A percentile compares a stretch with the other conserved stretches of the same genome.
Evolutionary conservation across 2,113 vertebrate genomes (phyloP).

Genomic region (Anser brachyrhynchus): DNA sequence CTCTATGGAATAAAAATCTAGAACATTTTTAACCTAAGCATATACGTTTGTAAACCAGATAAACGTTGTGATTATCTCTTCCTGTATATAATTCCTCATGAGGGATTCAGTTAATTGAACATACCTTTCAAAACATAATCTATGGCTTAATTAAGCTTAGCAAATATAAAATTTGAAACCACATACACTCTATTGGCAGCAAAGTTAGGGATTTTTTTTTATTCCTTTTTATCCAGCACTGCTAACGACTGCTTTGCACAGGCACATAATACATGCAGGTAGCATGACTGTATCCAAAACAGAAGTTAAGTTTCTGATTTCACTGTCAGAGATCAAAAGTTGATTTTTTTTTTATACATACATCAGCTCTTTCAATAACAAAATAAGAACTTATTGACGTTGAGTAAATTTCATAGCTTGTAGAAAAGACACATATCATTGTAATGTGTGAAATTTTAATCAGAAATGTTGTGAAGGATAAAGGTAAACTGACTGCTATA

Average conservation of each 20-base stretch:
- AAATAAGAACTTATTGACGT: conserved; percentile 83
- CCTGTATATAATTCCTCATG: conserved; percentile 92
- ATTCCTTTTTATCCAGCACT: conserved; percentile 81
- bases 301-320: conserved; percentile 87
- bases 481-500: conserved; percentile 92
- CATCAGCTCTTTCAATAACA: conserved; percentile 84
- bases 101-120: conserved; percentile 96
- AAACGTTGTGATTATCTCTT: conserved; percentile 97
- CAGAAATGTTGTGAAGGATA: conserved; percentile 95
- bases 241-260: conserved; percentile 86
- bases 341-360: conserved; percentile 73
- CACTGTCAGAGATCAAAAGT: conserved; percentile 81
- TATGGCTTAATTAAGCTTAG: conserved; percentile 99
- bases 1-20: conserved; percentile 79
- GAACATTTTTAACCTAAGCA: conserved; percentile 93
- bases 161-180: conserved; percentile 96
- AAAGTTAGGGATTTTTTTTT: conserved; percentile 87
- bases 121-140: conserved; percentile 98
- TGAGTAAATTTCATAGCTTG: conserved; percentile 92
- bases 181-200: conserved; percentile 83
- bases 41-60: conserved; percentile 96
- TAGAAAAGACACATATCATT: conserved; percentile 92
- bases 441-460: conserved; percentile 99
- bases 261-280: conserved; percentile 81
- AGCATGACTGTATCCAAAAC: conserved; percentile 82